These are phyloP conservation scores for Cecidostiba fungosa DNA, from an alignment of 2,888 invertebrate species.

Conservation along the genomic window DNA sequence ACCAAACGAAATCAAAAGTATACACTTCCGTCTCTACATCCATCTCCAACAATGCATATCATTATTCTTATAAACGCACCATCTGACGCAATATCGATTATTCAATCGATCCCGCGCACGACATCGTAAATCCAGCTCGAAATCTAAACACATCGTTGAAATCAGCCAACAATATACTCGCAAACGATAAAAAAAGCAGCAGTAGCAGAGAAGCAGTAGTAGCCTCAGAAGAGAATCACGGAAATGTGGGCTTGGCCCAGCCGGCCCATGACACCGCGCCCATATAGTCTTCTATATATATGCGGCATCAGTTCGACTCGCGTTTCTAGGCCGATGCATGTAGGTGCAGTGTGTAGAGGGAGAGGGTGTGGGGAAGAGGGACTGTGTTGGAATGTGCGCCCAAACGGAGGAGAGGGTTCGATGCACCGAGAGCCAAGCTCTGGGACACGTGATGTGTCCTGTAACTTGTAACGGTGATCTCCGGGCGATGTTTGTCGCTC, in stretches of 20 bases:
- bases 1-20: neutral
- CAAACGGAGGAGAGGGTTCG: neutral
- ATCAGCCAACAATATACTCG: neutral
- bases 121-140: neutral
- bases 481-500: too few relatives aligned
- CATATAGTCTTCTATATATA: constrained; percentile 65
- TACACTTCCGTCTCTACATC: neutral
- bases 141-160: neutral
- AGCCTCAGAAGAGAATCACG: constrained; percentile 67
- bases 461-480: too few relatives aligned
- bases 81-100: constrained; percentile 56
- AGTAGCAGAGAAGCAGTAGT: neutral
- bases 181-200: constrained; percentile 37
- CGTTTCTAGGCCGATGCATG: constrained; percentile 57
- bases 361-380: neutral
- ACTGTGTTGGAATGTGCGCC: neutral
- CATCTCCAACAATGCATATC: neutral
- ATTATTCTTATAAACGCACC: neutral
- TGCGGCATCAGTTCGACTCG: neutral
- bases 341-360: constrained; percentile 44
- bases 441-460: too few relatives aligned
- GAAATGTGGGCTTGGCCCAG: constrained; percentile 77
- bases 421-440: constrained; percentile 14
- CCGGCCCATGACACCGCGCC: constrained; percentile 78
- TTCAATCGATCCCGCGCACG: constrained; percentile 38